Conservation (phyloP, 2,888 invertebrate species). For the Exephanes ischioxanthus region DNA sequence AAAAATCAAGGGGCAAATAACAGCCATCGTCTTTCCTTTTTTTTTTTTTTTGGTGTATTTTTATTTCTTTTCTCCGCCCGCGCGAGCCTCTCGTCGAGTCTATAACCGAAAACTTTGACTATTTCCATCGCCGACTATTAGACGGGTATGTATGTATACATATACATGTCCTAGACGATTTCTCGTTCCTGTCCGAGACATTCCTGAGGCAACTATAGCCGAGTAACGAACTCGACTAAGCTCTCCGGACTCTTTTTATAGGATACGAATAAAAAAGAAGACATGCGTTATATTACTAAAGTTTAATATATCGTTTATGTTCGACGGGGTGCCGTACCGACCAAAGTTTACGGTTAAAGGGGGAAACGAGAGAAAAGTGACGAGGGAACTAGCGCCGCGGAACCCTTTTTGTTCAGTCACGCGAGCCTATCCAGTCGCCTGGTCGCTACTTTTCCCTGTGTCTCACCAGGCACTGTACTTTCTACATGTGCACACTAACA, state of each 20-base stretch:
- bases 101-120: not conserved
- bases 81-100: not conserved
- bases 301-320: conserved; percentile 6
- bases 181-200: conserved; percentile 16
- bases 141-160: not conserved
- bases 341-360: not conserved
- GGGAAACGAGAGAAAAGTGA: not conserved
- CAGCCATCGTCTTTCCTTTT: not conserved
- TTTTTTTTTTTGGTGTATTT: not conserved
- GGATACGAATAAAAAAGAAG: not conserved
- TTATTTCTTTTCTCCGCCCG: not conserved
- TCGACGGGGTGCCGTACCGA: not conserved
- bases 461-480: not conserved
- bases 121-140: not conserved
- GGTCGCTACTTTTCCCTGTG: conserved; percentile 8
- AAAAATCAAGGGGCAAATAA: conserved; percentile 13
- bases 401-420: conserved; percentile 54
- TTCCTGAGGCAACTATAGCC: conserved; percentile 5
- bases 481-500: not conserved
- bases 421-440: conserved; percentile 22
- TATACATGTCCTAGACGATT: not conserved
- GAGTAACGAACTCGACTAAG: not conserved
- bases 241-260: not conserved
- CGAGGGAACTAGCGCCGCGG: not conserved
- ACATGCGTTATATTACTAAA: not conserved